Base-by-base conservation (phyloP, 2,113 vertebrate species). In the Tiliqua scincoides region DNA sequence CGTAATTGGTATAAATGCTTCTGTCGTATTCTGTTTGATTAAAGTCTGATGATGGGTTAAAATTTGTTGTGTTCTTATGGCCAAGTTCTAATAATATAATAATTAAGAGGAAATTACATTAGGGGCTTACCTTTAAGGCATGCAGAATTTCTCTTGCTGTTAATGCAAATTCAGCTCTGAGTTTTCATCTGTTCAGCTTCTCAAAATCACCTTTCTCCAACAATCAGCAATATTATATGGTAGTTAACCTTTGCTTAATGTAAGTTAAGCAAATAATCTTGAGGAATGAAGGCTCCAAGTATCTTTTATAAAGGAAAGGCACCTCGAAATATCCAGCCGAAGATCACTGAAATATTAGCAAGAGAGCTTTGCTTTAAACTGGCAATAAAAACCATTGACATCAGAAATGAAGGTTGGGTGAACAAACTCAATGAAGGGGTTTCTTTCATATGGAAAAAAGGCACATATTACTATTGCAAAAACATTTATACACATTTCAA, bases 1-100 rank as follows among this genome's bases (percentile, higher is more conserved):
- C 80, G 70, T 92, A 94, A 92, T 93, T 93, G 90, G 77, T 93
- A 90, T 86, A 91, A 94, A 94, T 87, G 57, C 5, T 91, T 92
- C 89, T 94, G 90, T 93, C 85, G 75, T 87, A 89, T 79, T 72
- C 70, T 85, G n/a, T 91, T 92, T 92, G 86, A 92, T 91, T 85
- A 89, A 92, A 88, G 43, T 85, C 89, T 91, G 82, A 40, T 87
- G 82, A 70, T 68, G 84, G 82, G 78, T 94, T 90, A 91, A 90
- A 94, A 91, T 91, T 92, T 87, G 87, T 79, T 83, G 40, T 43
- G 12, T 80, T 88, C 20, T 91, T 89, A 74, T 62, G 59, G 35
- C 80, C 75, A 91, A 93, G 74, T 92, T 91, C 76, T 93, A 89
- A 89, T 90, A 93, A 89, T 91, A 48, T 57, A 85, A 87, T 89